These are phyloP conservation scores for Parapristionchus giblindavisi DNA, from an alignment of 2,888 invertebrate species.

Conservation along the genomic window DNA sequence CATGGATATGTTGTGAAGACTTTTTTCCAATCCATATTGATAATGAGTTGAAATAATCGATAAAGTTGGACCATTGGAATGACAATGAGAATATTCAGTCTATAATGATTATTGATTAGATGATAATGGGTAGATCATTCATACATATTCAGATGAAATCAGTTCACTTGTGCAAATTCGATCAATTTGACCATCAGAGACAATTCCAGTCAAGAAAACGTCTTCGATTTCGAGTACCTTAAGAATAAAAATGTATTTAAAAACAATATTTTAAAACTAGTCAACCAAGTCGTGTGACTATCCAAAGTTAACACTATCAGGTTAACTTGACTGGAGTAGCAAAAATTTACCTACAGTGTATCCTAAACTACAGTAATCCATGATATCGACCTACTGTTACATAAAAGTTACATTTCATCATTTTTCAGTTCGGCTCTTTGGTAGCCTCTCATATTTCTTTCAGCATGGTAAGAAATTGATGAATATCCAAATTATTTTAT, in stretches of 20 bases:
- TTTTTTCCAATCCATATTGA: slow-evolving; percentile 6
- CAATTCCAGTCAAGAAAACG: slow-evolving; percentile 26
- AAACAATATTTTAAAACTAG: not conserved
- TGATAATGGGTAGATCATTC: not conserved
- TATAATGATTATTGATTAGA: not conserved
- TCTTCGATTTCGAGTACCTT: slow-evolving; percentile 21
- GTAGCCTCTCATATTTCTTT: no score
- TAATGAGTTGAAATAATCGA: slow-evolving; percentile 23
- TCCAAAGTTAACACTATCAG: no score
- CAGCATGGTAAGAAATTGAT: no score
- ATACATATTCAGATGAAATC: slow-evolving; percentile 10
- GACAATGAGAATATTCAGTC: slow-evolving; percentile 12
- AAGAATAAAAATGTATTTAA: not conserved
- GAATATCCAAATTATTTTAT: no score
- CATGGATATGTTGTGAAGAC: not conserved
- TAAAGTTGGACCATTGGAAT: not conserved
- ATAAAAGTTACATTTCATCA: no score
- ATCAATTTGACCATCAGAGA: not conserved
- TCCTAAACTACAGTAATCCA: no score
- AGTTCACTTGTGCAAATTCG: slow-evolving; percentile 13
- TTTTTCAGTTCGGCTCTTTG: no score
- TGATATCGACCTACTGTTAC: no score
- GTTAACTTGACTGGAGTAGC: no score
- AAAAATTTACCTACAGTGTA: no score
- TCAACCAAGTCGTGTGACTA: no score